These are phyloP conservation scores for Theonella swinhoei DNA, from an alignment of 37 sponge, comb jelly and placozoan species.

Conservation along the genomic window DNA sequence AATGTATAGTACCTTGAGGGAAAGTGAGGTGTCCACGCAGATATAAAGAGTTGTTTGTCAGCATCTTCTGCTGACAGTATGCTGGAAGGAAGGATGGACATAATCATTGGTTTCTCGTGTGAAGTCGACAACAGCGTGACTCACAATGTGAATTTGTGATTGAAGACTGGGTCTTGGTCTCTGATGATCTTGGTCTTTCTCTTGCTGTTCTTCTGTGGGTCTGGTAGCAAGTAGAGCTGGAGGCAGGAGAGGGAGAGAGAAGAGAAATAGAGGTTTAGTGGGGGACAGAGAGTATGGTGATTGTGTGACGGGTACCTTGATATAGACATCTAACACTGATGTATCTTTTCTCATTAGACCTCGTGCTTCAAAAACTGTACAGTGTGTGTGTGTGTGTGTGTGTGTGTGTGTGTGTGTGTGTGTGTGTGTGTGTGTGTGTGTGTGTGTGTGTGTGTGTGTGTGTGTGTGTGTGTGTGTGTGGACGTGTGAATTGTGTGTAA, in stretches of 20 bases:
- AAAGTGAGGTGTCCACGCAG: slow-evolving; percentile 63
- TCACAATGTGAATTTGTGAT: slow-evolving; percentile 67
- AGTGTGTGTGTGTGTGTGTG: neutral
- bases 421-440: no score
- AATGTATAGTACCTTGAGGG: slow-evolving; percentile 36
- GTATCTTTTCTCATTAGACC: slow-evolving; percentile 56
- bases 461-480: no score
- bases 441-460: no score
- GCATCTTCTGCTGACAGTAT: slow-evolving; percentile 47
- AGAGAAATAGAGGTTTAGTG: neutral
- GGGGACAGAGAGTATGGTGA: neutral
- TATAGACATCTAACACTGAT: slow-evolving; percentile 43
- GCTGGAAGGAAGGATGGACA: slow-evolving; percentile 17
- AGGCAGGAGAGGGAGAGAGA: neutral
- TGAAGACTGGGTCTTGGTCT: slow-evolving; percentile 70
- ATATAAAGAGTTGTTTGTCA: slow-evolving; percentile 56
- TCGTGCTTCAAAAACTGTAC: slow-evolving; percentile 67
- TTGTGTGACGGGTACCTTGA: slow-evolving; percentile 53
- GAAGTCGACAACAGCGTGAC: neutral
- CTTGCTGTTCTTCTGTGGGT: slow-evolving; percentile 70
- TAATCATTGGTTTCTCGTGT: neutral
- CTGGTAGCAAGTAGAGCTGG: slow-evolving; percentile 78
- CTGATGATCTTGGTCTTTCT: slow-evolving; percentile 65
- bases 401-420: no score
- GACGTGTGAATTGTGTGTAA: no score